Conservation (phyloP, 2,797 vertebrate genomes). For the Characodon lateralis region DNA sequence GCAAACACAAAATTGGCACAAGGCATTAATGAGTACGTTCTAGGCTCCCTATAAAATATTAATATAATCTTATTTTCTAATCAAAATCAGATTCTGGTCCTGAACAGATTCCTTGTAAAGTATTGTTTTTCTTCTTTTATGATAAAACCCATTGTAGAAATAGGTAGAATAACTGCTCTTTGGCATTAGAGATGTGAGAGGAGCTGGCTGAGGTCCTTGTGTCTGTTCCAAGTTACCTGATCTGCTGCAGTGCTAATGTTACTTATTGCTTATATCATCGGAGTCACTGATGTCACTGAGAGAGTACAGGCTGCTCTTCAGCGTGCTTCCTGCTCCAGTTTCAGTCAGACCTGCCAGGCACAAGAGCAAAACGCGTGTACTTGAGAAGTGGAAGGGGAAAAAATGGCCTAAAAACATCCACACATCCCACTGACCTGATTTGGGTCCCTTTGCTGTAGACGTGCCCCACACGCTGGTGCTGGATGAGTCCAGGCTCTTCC, state of each 20-base stretch:
- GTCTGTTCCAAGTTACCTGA: slow-evolving; percentile 40
- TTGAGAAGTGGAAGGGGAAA: background rate
- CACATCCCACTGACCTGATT: slow-evolving; percentile 68
- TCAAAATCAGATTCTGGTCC: background rate
- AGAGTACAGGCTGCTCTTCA: slow-evolving; percentile 89
- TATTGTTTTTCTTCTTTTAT: slow-evolving; percentile 29
- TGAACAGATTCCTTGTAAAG: background rate
- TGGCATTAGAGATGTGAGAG: slow-evolving; percentile 10
- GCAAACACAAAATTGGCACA: slow-evolving; percentile 47
- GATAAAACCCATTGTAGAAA: background rate
- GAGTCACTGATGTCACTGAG: slow-evolving; percentile 91
- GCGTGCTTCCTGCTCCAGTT: slow-evolving; percentile 84
- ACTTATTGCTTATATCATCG: slow-evolving; percentile 76
- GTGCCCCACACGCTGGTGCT: slow-evolving; percentile 86
- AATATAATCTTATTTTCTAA: background rate
- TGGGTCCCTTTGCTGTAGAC: slow-evolving; percentile 70
- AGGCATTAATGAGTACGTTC: slow-evolving; percentile 6
- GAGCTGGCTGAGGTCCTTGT: slow-evolving; percentile 24
- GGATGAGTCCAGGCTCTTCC: slow-evolving; percentile 79
- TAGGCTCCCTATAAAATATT: slow-evolving; percentile 1
- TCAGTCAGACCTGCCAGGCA: slow-evolving; percentile 80
- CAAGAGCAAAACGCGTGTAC: background rate
- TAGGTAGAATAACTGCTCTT: slow-evolving; percentile 17
- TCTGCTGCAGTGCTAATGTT: slow-evolving; percentile 15
- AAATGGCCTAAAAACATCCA: background rate